Evolutionary conservation across 1,140 invertebrate genomes (phyloP), one percentile per base, ranked within the genome.

Genomic region (Diprion similis): DNA sequence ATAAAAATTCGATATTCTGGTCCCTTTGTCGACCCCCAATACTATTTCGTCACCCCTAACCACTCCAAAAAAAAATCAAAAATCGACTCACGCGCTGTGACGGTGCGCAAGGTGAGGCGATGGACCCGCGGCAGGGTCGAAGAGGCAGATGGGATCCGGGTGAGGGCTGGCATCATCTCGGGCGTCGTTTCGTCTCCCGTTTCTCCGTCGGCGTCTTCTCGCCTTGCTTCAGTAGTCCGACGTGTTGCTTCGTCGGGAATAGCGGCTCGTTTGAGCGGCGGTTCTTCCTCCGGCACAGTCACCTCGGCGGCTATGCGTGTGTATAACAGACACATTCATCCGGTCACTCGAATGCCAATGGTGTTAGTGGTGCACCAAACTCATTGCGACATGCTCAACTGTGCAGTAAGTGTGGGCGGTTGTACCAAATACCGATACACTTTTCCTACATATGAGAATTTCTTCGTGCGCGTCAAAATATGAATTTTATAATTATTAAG

Each of bases 271-370:
- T 59, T 59, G 51, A 59, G 51, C 51, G 9, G 6, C 51, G 51
- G 51, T 59, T 59, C 24, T 37, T 37, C 51, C 51, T 59, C 51
- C 51, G 51, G 51, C n/a, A 59, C 51, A 59, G 51, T 59, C 51
- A 59, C 51, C 51, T 59, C 51, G 51, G 51, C 51, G 51, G 51
- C 51, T 59, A 59, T 59, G 51, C 9, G 11, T 8, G 9, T 37
- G 24, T 37, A 37, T 37, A 37, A 37, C 24, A 37, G 0, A 37
- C 24, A 37, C 24, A 37, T 37, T 37, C 24, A 37, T 37, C 1
- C 24, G 24, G 24, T 37, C 24, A 59, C 51, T 15, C 51, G n/a
- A 13, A 59, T 59, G 51, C 51, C 51, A 59, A 59, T 59, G 51
- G 51, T 8, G n/a, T 15, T 59, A 59, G 51, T 59, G 51, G 51